Evolutionary conservation across 2,797 vertebrate genomes (phyloP), one percentile per base, ranked within the genome.

Genomic region (Dipus sagitta): DNA sequence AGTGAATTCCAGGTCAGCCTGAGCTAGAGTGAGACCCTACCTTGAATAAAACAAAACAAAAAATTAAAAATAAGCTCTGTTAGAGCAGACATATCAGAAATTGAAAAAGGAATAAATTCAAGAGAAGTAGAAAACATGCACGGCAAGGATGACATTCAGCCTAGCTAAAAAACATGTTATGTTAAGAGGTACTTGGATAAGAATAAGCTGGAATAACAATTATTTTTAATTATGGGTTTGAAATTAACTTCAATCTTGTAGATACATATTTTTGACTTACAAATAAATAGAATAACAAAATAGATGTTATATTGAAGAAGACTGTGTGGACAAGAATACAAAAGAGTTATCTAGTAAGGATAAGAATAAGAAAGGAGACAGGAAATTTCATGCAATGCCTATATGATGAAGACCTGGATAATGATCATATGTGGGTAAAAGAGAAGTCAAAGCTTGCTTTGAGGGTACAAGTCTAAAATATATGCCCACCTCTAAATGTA

Each of bases 181-280:
- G 42, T 38, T 58, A 67, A 62, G 72, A 75, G 68, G 62, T 60
- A 18, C 3, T 38, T 26, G 62, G n/a, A 24, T 92, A 14, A 64
- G 47, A 80, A 52, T 20, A 67, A 67, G 42, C 32, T 72, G 72
- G 64, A 86, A 17, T 64, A 62, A 60, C 30, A 77, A 70, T 18
- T 65, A n/a, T n/a, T n/a, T 47, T 30, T 67, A 77, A 65, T 82
- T 72, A 42, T 67, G 77, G 30, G 71, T 32, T 77, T 70, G 18
- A 1, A 72, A 24, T 72, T 60, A 77, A 78, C 30, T 70, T 64
- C 54, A 64, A 3, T 86, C 62, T 65, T 86, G 58, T 47, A 77
- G 82, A 86, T 65, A 77, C 8, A 12, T 68, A 60, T 90, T 95
- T 93, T 20, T 72, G 18, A 78, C 30, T 74, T 92, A 88, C 77